These are phyloP conservation scores for Bugula neritina DNA, from an alignment of 2,888 invertebrate species.

Conservation along the genomic window DNA sequence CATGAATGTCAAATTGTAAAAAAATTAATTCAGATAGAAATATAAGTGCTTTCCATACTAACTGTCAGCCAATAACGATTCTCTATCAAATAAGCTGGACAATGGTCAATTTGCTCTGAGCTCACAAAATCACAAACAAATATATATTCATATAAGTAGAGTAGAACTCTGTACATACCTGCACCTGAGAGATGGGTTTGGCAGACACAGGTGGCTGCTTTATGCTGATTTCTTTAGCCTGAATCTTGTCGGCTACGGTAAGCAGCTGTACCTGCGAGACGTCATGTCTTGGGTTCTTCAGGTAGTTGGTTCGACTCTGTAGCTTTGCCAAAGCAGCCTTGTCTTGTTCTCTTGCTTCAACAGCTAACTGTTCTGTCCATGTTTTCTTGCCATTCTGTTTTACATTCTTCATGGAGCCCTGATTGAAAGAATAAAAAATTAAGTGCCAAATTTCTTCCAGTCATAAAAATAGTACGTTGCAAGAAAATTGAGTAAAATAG, in stretches of 20 bases:
- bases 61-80: too few relatives aligned
- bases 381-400: constrained; percentile 26
- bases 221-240: constrained; percentile 41
- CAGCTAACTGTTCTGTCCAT: constrained; percentile 47
- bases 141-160: too few relatives aligned
- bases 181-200: constrained; percentile 34
- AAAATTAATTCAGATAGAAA: too few relatives aligned
- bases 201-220: constrained; percentile 37
- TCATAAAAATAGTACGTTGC: too few relatives aligned
- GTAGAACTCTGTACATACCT: constrained; percentile 1
- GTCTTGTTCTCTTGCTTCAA: constrained; percentile 41
- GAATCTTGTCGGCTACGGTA: constrained; percentile 32
- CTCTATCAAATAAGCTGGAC: too few relatives aligned
- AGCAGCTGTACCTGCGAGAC: neutral
- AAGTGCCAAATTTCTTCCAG: neutral
- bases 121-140: too few relatives aligned
- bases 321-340: constrained; percentile 41
- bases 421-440: neutral
- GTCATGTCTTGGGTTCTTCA: constrained; percentile 42
- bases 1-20: too few relatives aligned
- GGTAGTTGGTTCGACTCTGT: constrained; percentile 43
- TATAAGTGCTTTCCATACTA: too few relatives aligned
- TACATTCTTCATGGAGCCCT: neutral
- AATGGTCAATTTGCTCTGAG: too few relatives aligned
- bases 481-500: too few relatives aligned